phyloP scores from a whole-genome alignment of 1,140 invertebrate species.

The Aphaenogaster rudis region DNA sequence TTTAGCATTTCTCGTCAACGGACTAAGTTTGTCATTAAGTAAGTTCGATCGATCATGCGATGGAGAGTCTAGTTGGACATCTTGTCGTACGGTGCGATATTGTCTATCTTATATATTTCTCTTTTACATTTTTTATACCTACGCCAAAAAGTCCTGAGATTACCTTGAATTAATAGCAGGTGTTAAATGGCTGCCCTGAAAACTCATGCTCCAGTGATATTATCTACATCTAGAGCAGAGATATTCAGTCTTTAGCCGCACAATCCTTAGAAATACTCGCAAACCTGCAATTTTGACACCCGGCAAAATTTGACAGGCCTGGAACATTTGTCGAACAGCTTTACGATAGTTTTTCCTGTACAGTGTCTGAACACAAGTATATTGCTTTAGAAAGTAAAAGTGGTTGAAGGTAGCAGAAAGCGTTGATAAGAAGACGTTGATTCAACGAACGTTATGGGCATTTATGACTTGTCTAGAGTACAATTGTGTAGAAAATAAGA shows the following conservation, averaged over 20 bases:
- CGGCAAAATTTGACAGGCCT: too few species aligned
- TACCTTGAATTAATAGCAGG: not conserved
- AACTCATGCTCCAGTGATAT: not conserved
- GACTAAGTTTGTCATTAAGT: not conserved
- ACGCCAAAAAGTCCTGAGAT: not conserved
- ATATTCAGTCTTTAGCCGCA: not conserved
- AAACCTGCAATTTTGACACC: too few species aligned
- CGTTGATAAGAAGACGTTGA: not conserved
- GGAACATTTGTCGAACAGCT: not conserved
- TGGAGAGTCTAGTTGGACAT: not conserved
- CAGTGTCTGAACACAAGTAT: not conserved
- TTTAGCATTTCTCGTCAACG: not conserved
- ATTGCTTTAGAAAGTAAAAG: not conserved
- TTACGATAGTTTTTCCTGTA: not conserved
- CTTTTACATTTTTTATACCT: not conserved
- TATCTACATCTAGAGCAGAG: not conserved
- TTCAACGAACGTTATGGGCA: slow-evolving; percentile 11
- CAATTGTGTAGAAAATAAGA: slow-evolving; percentile 37
- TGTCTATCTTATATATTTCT: not conserved
- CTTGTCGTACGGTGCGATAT: not conserved
- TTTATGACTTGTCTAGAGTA: slow-evolving; percentile 16
- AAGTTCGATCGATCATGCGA: not conserved
- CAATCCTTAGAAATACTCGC: not conserved
- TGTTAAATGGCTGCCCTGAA: not conserved
- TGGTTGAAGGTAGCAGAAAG: not conserved